Percentiles rank a stretch among this genome's conserved stretches.
phyloP scores from a whole-genome alignment of 2,888 invertebrate genomes.

The Melipona beecheii region DNA sequence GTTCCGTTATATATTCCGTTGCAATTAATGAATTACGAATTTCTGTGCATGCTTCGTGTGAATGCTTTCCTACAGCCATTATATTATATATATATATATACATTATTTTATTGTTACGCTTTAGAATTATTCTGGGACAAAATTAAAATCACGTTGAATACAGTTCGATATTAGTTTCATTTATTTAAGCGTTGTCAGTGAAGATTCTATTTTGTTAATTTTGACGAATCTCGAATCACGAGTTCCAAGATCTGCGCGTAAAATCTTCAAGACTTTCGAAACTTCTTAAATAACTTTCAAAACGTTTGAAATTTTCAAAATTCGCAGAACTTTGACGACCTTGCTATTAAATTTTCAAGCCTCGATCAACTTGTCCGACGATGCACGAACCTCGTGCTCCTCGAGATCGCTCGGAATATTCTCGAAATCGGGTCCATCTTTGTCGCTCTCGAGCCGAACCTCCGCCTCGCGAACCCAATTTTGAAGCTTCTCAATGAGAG shows the following conservation, averaged over 20 bases:
- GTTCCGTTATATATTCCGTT: too few species aligned
- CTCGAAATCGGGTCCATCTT: conserved; percentile 95
- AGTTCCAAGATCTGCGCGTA: neutral
- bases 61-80: too few species aligned
- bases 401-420: conserved; percentile 93
- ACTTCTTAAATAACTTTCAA: too few species aligned
- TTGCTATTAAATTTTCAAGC: neutral
- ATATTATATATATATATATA: too few species aligned
- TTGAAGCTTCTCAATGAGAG: conserved; percentile 91
- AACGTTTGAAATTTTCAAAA: too few species aligned
- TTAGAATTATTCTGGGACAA: neutral
- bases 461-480: conserved; percentile 94
- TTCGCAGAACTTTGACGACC: too few species aligned
- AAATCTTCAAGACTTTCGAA: too few species aligned
- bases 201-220: too few species aligned
- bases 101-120: too few species aligned
- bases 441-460: conserved; percentile 90
- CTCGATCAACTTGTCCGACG: neutral
- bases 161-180: neutral
- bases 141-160: rapidly evolving
- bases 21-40: too few species aligned
- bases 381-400: conserved; percentile 89
- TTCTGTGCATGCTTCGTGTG: too few species aligned
- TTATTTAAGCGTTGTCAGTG: too few species aligned
- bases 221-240: neutral